Percentiles rank a stretch among this genome's conserved stretches.
These are phyloP conservation scores for Drosophila monieri DNA, from an alignment of 2,888 invertebrate species.

Conservation along the genomic window DNA sequence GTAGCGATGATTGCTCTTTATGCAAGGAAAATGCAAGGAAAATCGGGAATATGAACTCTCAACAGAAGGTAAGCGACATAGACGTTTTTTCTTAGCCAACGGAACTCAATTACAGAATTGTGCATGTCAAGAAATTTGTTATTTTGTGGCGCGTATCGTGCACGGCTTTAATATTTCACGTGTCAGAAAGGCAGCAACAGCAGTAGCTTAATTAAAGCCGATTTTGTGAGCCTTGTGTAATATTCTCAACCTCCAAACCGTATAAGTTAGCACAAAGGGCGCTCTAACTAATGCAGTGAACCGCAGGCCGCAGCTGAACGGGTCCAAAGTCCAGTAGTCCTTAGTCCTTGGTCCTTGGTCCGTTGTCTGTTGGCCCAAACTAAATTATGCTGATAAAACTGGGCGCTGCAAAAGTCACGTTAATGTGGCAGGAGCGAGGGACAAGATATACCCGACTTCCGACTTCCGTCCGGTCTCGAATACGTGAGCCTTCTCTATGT, in stretches of 20 bases:
- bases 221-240: constrained; percentile 16
- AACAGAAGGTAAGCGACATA: constrained; percentile 17
- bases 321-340: constrained; percentile 27
- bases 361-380: constrained; percentile 47
- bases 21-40: not conserved
- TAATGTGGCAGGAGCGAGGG: constrained; percentile 34
- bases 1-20: constrained; percentile 43
- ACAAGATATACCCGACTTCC: constrained; percentile 70
- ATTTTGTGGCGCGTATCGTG: constrained; percentile 56
- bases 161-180: constrained; percentile 65
- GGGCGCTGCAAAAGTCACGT: constrained; percentile 69
- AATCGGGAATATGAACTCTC: not conserved
- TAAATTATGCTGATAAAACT: constrained; percentile 77
- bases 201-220: constrained; percentile 68
- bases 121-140: constrained; percentile 58
- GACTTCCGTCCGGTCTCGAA: constrained; percentile 56
- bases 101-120: constrained; percentile 53
- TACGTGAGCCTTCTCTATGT: constrained; percentile 59
- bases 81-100: constrained; percentile 5
- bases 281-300: constrained; percentile 61
- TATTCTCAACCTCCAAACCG: constrained; percentile 15
- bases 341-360: constrained; percentile 25
- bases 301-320: constrained; percentile 50
- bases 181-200: constrained; percentile 6
- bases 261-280: constrained; percentile 37